Evolutionary conservation across 1,140 invertebrate species (phyloP).

Genomic region (Drosophila aff.): DNA sequence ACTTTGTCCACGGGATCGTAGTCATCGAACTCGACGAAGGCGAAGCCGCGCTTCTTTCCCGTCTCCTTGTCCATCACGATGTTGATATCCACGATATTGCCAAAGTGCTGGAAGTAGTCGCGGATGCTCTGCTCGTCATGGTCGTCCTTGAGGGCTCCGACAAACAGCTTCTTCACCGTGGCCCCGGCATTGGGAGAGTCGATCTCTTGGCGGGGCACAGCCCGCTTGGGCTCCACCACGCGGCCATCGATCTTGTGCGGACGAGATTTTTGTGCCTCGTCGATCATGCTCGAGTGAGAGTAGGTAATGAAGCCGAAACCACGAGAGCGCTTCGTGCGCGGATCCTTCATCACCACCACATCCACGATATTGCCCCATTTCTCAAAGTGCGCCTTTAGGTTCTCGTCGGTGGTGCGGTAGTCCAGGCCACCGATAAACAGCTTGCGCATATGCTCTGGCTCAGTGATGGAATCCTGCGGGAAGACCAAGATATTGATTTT

Average conservation of each 20-base stretch:
- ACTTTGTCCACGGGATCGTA: slow-evolving; percentile 98
- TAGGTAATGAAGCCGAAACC: slow-evolving; percentile 99
- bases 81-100: slow-evolving; percentile 92
- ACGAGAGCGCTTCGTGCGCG: slow-evolving; percentile 95
- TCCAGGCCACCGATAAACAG: slow-evolving; percentile 99
- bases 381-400: slow-evolving; percentile 96
- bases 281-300: slow-evolving; percentile 96
- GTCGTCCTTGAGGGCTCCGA: slow-evolving; percentile 96
- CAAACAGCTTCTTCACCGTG: slow-evolving; percentile 97
- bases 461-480: slow-evolving; percentile 85
- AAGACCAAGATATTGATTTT: slow-evolving; percentile 56
- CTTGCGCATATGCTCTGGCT: slow-evolving; percentile 97
- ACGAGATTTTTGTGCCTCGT: slow-evolving; percentile 96
- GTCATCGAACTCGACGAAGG: slow-evolving; percentile 98
- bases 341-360: slow-evolving; percentile 99
- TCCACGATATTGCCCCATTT: slow-evolving; percentile 99
- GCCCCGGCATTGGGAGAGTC: slow-evolving; percentile 95
- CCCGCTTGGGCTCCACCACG: slow-evolving; percentile 98
- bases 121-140: slow-evolving; percentile 94
- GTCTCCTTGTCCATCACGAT: slow-evolving; percentile 96
- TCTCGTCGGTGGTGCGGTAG: slow-evolving; percentile 98
- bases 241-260: slow-evolving; percentile 90
- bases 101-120: slow-evolving; percentile 94
- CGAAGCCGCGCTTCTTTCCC: slow-evolving; percentile 96
- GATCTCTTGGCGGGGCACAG: slow-evolving; percentile 97